Evolutionary conservation across 2,888 invertebrate genomes (phyloP), one percentile per base, ranked within the genome.

Genomic region (Cremastinae sp.): DNA sequence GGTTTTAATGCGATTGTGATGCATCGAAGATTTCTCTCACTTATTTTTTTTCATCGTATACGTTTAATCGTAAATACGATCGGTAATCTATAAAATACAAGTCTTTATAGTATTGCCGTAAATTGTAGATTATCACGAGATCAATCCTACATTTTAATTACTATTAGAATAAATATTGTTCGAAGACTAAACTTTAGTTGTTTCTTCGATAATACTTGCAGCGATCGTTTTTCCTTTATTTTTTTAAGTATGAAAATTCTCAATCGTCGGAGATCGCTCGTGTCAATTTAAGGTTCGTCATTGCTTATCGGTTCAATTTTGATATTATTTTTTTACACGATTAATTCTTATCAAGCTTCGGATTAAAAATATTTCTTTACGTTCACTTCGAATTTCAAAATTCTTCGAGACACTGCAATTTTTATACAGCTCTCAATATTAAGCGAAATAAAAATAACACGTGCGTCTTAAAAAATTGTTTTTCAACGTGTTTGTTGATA

Each of bases 211-310:
- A 55, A 66, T 66, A 53, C 53, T 53, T 65, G 53, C 28, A 65
- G 43, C 28, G 39, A 64, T 39, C 39, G 16, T 14, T 37, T 16
- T 56, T 39, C 9, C 5, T 56, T 20, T 12, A 45, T 12, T 12
- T 9, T 62, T 41, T 35, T 18, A 12, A n/a, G 18, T 18, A 45
- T n/a, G 22, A 53, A 79, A 74, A 71, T 75, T 71, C 70, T 75
- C 70, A 83, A 82, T 82, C 81, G 84, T 22, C 81, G 82, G 76
- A 79, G 78, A 84, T 83, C 83, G 83, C 83, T 70, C 71, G 65
- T 49, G 64, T 72, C 37, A 64, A 51, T 74, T 76, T 69, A 47
- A 72, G 78, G 74, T 78, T 79, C 75, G 58, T 69, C 79, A 85
- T 85, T 85, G 84, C 85, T 85, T 84, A 79, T 74, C 45, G 61